A percentile compares a stretch with the other conserved stretches of the same genome.
These are phyloP conservation scores for Coecobrya sp. DNA, from an alignment of 2,888 invertebrate species.

Conservation along the genomic window DNA sequence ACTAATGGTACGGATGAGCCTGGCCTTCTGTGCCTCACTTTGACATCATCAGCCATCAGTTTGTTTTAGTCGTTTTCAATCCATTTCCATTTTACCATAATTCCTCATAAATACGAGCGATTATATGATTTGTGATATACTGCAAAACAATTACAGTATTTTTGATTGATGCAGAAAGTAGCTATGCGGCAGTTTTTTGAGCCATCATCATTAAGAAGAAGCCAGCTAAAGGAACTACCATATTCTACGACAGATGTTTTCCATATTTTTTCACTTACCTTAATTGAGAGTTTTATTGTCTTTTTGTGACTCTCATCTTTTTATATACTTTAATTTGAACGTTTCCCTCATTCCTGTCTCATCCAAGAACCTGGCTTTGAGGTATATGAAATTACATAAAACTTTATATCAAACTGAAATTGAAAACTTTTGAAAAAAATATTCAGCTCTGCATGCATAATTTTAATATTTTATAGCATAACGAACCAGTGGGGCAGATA, in stretches of 20 bases:
- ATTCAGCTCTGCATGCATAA: slow-evolving; percentile 33
- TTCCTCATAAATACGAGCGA: slow-evolving; percentile 20
- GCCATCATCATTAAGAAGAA: neutral
- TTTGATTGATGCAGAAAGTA: neutral
- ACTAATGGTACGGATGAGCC: neutral
- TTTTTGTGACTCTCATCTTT: slow-evolving; percentile 63
- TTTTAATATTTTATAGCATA: neutral
- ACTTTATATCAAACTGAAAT: neutral
- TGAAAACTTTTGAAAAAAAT: neutral
- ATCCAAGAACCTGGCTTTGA: neutral
- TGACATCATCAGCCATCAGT: neutral
- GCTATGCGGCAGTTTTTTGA: neutral
- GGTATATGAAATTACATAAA: neutral
- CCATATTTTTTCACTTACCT: slow-evolving; percentile 80
- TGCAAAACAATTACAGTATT: neutral
- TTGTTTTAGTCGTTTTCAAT: slow-evolving; percentile 28
- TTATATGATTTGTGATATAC: slow-evolving; percentile 50
- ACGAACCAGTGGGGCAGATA: neutral
- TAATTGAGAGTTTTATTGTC: slow-evolving; percentile 84
- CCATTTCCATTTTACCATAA: slow-evolving; percentile 35
- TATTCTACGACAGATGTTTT: slow-evolving; percentile 83
- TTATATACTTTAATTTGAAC: neutral
- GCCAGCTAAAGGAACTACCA: neutral
- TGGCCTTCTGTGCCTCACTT: slow-evolving; percentile 9
- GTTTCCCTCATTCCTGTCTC: neutral